These are phyloP conservation scores for Stichopus chloronotus DNA, from an alignment of 35 echinoderm and acorn worm genomes.

Conservation along the genomic window DNA sequence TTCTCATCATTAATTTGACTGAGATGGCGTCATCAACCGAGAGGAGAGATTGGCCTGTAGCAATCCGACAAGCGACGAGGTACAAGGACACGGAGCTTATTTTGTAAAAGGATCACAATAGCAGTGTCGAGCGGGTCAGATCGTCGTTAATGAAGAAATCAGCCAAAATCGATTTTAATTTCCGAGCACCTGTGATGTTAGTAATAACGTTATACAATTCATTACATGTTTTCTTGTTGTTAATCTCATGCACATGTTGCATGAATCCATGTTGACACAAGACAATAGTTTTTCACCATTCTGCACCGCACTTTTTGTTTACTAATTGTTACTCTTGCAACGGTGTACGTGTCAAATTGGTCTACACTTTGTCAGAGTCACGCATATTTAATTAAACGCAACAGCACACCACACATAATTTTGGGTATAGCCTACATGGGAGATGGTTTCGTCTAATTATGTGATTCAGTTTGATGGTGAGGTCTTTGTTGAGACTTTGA, in stretches of 20 bases:
- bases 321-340: too few relatives aligned
- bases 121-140: not conserved
- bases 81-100: slow-evolving; percentile 30
- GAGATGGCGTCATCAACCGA: not conserved
- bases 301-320: too few relatives aligned
- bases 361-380: too few relatives aligned
- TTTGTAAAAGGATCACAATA: not conserved
- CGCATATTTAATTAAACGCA: too few relatives aligned
- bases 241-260: not conserved
- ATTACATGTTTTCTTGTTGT: slow-evolving; percentile 4
- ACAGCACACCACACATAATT: too few relatives aligned
- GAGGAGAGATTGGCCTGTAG: not conserved
- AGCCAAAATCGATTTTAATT: slow-evolving; percentile 43
- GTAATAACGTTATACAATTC: not conserved
- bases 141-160: slow-evolving; percentile 6
- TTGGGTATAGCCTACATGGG: too few relatives aligned
- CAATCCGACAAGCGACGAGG: not conserved
- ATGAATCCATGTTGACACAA: not conserved
- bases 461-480: too few relatives aligned
- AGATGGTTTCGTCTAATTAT: too few relatives aligned
- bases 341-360: too few relatives aligned
- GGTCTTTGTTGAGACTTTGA: too few relatives aligned
- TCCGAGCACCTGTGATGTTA: slow-evolving; percentile 48
- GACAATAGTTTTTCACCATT: not conserved
- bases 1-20: not conserved